These are phyloP conservation scores for Cydia fagiglandana DNA, from an alignment of 1,140 invertebrate genomes.

Conservation along the genomic window DNA sequence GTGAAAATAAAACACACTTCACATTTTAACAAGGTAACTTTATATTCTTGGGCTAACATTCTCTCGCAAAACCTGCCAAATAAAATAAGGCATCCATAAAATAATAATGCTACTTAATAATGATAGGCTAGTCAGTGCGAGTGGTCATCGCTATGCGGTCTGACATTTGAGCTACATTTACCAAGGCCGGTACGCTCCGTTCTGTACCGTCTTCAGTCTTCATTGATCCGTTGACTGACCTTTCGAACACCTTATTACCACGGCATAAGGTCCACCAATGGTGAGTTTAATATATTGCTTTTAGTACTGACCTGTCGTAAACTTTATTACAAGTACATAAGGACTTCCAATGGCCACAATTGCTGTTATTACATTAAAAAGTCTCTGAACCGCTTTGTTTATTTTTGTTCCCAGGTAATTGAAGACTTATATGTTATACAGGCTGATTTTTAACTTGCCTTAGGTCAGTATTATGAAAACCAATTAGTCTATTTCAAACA, in stretches of 20 bases:
- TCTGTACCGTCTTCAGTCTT: background rate
- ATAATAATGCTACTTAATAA: background rate
- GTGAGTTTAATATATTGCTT: too few species aligned
- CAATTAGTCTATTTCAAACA: too few species aligned
- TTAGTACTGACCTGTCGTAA: too few species aligned
- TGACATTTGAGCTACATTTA: slow-evolving; percentile 17
- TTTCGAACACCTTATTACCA: too few species aligned
- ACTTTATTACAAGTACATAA: too few species aligned
- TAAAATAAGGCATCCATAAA: background rate
- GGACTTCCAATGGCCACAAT: too few species aligned
- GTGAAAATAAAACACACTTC: too few species aligned
- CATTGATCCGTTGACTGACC: too few species aligned
- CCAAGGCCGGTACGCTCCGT: slow-evolving; percentile 19
- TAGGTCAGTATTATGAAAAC: too few species aligned
- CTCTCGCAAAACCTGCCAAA: background rate
- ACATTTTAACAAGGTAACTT: background rate
- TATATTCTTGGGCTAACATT: background rate
- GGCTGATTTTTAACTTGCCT: background rate
- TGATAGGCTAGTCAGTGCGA: background rate
- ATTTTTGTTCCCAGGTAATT: background rate
- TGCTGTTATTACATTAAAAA: too few species aligned
- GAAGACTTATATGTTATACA: background rate
- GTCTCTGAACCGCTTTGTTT: background rate
- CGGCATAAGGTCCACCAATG: too few species aligned
- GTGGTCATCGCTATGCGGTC: slow-evolving; percentile 25